These are phyloP conservation scores for Oryctolagus cuniculus DNA, from an alignment of 2,113 vertebrate genomes.

Conservation along the genomic window mOryCun1.1 NC_091439.1:86287001-86287500, in stretches of 20 bases:
- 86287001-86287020: background rate
- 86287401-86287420: background rate
- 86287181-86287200: constrained; percentile 56
- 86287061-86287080: constrained; percentile 72
- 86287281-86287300: constrained; percentile 69
- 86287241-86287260: constrained; percentile 73
- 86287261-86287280: constrained; percentile 69
- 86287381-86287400: background rate
- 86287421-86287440: background rate
- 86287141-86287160: constrained; percentile 68
- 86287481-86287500: constrained; percentile 72
- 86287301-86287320: constrained; percentile 68
- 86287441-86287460: constrained; percentile 6
- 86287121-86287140: constrained; percentile 42
- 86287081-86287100: constrained; percentile 58
- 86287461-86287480: constrained; percentile 51
- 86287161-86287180: constrained; percentile 76
- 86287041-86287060: constrained; percentile 70
- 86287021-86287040: background rate
- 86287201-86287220: constrained; percentile 74
- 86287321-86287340: constrained; percentile 39
- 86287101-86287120: constrained; percentile 31
- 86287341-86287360: background rate
- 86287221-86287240: constrained; percentile 75
- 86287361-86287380: background rate